Evolutionary conservation across 2,797 vertebrate genomes (phyloP), one percentile per base, ranked within the genome.

Genomic region (Macroramphosus scolopax): DNA sequence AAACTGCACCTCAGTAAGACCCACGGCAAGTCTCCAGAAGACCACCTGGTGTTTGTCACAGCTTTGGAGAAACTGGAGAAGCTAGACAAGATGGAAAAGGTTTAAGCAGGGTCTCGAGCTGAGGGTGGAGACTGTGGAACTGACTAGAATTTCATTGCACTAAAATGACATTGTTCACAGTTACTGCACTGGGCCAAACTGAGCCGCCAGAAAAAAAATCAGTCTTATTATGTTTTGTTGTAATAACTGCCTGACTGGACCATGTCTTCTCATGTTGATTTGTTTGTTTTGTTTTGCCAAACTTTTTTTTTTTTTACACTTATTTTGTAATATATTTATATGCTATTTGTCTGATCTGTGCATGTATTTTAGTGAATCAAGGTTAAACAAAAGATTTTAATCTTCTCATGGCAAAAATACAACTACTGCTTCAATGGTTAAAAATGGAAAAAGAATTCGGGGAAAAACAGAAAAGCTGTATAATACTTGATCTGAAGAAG

Each of bases 1-100:
- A 99, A 99, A 90, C 95, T 99, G 91, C 97, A 99, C 92, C 95
- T 99, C 87, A 99, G 97, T 83, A 99, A 99, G 93, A 98, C 97
- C 75, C 97, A 99, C 25, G 95, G 96, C 87, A 99, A 99, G 89
- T 98, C 97, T 87, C 97, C 97, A 12, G 97, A 99, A 92, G 97
- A 99, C 92, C 97, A 99, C 90, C 92, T 98, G 89, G 94, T 98
- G 89, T 98, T 95, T 78, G 96, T 98, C 89, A 94, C 92, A 35
- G 95, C 96, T 90, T 84, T 98, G 88, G 96, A 98, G 88, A 98
- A 97, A 90, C 88, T 98, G 85, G 96, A 98, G 84, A 98, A 97
- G 85, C 91, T 94, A 72, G 95, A 95, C 89, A 89, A 87, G 76
- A 81, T 83, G 68, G 78, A 88, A 77, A 86, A 87, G 62, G 78